These are phyloP conservation scores for Vanessa tameamea DNA, from an alignment of 1,140 invertebrate genomes.

Conservation along the genomic window DNA sequence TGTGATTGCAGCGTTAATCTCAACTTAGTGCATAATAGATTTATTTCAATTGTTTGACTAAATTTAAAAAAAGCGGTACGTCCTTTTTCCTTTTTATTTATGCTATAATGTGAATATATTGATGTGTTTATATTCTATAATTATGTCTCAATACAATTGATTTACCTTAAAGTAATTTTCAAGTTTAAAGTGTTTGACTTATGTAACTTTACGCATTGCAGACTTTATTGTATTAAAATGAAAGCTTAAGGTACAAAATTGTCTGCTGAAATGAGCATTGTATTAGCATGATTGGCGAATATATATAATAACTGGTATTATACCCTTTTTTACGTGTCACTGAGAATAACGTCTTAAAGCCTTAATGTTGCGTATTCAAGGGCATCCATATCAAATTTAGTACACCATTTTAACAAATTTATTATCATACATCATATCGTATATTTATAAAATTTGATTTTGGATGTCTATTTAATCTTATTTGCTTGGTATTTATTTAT, in stretches of 20 bases:
- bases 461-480: no score
- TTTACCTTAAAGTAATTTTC: background rate
- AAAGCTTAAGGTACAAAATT: background rate
- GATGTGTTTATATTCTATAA: background rate
- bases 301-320: no score
- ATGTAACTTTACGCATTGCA: conserved; percentile 40
- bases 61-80: conserved; percentile 12
- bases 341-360: no score
- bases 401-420: no score
- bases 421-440: no score
- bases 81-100: background rate
- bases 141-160: no score
- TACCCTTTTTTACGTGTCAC: no score
- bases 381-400: no score
- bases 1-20: background rate
- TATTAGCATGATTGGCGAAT: background rate
- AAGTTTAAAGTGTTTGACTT: conserved; percentile 25
- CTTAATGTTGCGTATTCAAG: no score
- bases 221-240: conserved; percentile 17
- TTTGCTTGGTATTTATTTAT: no score
- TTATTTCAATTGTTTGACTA: background rate
- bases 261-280: background rate
- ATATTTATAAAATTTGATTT: no score
- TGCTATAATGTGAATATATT: background rate
- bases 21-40: background rate